phyloP scores from a whole-genome alignment of 1,140 invertebrate genomes.

The Trichonephila clavata region DNA sequence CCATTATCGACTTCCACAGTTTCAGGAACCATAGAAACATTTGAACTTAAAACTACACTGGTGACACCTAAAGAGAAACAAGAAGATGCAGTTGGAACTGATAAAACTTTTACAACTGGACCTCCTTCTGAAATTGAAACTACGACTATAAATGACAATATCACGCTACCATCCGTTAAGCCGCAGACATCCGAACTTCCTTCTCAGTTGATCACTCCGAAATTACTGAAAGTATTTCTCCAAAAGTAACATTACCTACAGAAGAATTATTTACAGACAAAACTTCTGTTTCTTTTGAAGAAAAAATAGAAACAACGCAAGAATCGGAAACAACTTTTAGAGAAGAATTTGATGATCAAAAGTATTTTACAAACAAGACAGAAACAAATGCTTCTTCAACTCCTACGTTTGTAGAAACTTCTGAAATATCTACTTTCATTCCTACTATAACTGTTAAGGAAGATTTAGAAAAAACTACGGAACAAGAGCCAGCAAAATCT shows the following conservation, averaged over 20 bases:
- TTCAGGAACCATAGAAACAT: not conserved
- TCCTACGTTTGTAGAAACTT: not conserved
- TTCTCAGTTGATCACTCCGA: not conserved
- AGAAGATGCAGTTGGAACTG: not conserved
- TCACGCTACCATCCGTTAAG: not conserved
- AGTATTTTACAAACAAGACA: not conserved
- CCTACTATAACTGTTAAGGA: not conserved
- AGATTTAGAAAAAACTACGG: not conserved
- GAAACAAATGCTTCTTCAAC: not conserved
- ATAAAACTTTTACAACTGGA: not conserved
- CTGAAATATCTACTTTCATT: not conserved
- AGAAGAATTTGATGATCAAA: not conserved
- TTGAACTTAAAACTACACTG: not conserved
- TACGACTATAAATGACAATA: not conserved
- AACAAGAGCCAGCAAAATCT: not conserved
- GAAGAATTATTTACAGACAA: not conserved
- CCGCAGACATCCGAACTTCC: not conserved
- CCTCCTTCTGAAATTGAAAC: not conserved
- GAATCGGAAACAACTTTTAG: not conserved
- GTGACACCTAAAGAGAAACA: not conserved
- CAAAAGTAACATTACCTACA: not conserved
- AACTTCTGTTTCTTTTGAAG: not conserved
- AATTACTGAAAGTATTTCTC: not conserved
- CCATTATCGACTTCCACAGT: not conserved
- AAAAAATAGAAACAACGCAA: not conserved